Evolutionary conservation across 2,797 vertebrate genomes (phyloP).

Genomic region (Enteromius radiatus): DNA sequence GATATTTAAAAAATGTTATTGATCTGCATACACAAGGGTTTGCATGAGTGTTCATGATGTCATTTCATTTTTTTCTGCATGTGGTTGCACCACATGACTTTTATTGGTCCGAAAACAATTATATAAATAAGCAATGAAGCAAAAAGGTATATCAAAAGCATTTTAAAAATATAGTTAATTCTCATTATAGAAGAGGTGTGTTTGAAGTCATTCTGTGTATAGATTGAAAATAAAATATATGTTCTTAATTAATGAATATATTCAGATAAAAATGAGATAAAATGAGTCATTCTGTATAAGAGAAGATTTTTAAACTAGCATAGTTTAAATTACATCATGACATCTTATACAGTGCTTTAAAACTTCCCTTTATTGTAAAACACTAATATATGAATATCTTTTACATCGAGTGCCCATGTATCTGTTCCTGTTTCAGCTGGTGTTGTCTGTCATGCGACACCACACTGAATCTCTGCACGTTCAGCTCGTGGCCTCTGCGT

Average conservation of each 20-base stretch:
- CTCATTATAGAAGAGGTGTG: not conserved
- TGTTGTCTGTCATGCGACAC: conserved; percentile 87
- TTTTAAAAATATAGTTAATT: not conserved
- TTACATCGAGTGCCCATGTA: conserved; percentile 11
- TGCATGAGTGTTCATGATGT: not conserved
- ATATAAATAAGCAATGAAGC: no score
- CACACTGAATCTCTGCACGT: conserved; percentile 86
- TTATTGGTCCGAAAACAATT: no score
- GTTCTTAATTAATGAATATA: not conserved
- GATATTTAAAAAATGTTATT: no score
- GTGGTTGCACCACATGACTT: no score
- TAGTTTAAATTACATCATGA: not conserved
- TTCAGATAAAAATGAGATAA: not conserved
- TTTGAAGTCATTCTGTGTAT: not conserved
- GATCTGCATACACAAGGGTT: not conserved
- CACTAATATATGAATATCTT: not conserved
- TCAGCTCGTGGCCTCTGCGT: conserved; percentile 88
- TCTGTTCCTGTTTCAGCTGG: conserved; percentile 77
- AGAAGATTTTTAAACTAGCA: not conserved
- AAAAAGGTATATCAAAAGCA: no score
- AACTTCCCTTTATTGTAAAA: not conserved
- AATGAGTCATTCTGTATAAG: not conserved
- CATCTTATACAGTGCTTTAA: not conserved
- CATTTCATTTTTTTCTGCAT: not conserved
- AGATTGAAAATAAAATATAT: not conserved